These are phyloP conservation scores for Podarcis muralis DNA, from an alignment of 2,113 vertebrate genomes.

Conservation along the genomic window DNA sequence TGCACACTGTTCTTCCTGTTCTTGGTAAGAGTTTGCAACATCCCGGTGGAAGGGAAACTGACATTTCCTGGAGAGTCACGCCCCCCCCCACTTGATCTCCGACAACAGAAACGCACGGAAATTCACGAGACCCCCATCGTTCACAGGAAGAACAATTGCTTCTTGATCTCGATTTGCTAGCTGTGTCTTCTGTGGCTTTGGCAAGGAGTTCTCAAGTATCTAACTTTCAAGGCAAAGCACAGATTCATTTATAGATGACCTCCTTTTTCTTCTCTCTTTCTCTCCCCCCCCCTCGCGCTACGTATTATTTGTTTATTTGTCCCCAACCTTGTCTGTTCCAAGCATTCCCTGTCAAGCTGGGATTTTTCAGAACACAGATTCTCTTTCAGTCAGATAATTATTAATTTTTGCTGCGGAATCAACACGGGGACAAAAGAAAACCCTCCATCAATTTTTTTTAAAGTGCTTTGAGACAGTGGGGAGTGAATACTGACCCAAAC, in stretches of 20 bases:
- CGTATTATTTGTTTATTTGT: too few relatives aligned
- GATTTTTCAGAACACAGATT: neutral
- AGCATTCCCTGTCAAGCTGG: neutral
- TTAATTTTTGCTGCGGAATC: neutral
- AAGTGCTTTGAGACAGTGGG: neutral
- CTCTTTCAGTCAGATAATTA: neutral
- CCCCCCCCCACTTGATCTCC: too few relatives aligned
- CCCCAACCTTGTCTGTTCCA: too few relatives aligned
- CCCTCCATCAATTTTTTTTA: neutral
- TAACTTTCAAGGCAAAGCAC: constrained; percentile 8
- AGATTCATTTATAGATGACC: neutral
- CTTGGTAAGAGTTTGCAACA: too few relatives aligned
- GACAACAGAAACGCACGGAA: too few relatives aligned
- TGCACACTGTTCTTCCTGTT: too few relatives aligned
- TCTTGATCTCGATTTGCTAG: too few relatives aligned
- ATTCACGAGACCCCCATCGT: too few relatives aligned
- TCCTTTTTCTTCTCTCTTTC: neutral
- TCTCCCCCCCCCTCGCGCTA: neutral
- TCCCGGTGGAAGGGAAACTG: too few relatives aligned
- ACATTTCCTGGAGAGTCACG: too few relatives aligned
- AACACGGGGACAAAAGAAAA: neutral
- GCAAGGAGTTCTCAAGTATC: constrained; percentile 20
- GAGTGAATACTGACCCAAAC: neutral
- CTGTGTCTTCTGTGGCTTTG: constrained; percentile 10
- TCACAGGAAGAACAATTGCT: too few relatives aligned